Conservation (phyloP, 2,888 invertebrate species). For the Galeopsomyia nigrocyanea region DNA sequence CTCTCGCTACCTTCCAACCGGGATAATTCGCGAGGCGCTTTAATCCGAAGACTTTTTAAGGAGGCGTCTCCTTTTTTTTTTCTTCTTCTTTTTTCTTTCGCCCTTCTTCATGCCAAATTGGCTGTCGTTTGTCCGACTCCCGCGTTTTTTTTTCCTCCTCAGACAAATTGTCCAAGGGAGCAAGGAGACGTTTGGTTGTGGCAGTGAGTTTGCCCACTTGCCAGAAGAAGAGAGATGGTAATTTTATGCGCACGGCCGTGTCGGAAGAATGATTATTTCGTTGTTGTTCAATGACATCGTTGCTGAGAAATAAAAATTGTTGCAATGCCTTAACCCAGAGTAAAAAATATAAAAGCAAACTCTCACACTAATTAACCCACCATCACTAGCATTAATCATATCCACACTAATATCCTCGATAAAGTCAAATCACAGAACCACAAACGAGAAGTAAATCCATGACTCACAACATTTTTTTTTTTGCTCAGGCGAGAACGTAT, state of each 20-base stretch:
- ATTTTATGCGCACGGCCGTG: too few relatives aligned
- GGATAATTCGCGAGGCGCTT: conserved; percentile 60
- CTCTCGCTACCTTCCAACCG: conserved; percentile 32
- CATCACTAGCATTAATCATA: too few relatives aligned
- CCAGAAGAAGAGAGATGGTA: too few relatives aligned
- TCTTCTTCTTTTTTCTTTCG: background rate
- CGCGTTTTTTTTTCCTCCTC: conserved; percentile 3
- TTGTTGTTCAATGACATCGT: too few relatives aligned
- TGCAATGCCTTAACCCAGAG: too few relatives aligned
- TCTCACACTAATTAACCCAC: too few relatives aligned
- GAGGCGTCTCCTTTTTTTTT: conserved; percentile 50
- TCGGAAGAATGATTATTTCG: too few relatives aligned
- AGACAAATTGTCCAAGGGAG: conserved; percentile 39
- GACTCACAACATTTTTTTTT: conserved; percentile 15
- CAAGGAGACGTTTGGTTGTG: background rate
- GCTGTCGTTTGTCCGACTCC: conserved; percentile 61
- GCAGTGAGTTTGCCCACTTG: too few relatives aligned
- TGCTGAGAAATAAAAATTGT: too few relatives aligned
- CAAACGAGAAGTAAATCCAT: conserved; percentile 1
- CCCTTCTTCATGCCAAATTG: conserved; percentile 58
- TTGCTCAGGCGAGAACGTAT: conserved; percentile 34
- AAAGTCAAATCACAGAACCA: conserved; percentile 2
- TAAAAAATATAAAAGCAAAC: too few relatives aligned
- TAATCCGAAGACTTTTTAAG: conserved; percentile 63
- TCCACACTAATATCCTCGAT: too few relatives aligned